Evolutionary conservation across 2,113 vertebrate species (phyloP).

Genomic region (Origma solitaria): DNA sequence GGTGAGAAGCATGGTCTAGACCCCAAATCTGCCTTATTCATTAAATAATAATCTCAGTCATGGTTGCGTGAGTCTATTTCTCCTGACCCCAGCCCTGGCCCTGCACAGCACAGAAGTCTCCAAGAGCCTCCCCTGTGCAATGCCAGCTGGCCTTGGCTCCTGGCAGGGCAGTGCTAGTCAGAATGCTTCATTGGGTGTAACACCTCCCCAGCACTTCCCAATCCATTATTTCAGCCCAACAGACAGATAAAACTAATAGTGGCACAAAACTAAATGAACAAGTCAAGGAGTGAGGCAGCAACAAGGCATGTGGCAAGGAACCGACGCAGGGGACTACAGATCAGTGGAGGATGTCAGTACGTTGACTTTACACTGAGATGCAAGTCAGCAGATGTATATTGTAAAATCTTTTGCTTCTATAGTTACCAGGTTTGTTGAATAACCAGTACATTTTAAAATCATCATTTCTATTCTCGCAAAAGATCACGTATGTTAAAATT

Average conservation of each 20-base stretch:
- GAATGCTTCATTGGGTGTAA: rapidly evolving
- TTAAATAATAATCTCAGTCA: not conserved
- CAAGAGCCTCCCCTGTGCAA: not conserved
- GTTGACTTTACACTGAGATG: not conserved
- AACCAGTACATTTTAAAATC: not conserved
- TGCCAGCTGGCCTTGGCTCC: not conserved
- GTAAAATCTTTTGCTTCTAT: not conserved
- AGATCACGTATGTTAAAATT: not conserved
- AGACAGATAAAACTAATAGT: not conserved
- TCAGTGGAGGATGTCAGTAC: not conserved
- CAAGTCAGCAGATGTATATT: not conserved
- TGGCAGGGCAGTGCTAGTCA: not conserved
- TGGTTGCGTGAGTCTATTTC: not conserved
- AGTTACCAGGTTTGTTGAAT: not conserved
- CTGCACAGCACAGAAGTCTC: not conserved
- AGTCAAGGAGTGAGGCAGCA: not conserved
- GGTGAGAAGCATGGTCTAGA: not conserved
- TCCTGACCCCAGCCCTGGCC: not conserved
- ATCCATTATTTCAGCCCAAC: not conserved
- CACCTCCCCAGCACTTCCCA: not conserved
- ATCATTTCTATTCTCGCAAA: not conserved
- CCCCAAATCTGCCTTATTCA: not conserved
- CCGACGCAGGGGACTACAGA: rapidly evolving
- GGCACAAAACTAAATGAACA: not conserved
- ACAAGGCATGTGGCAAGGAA: not conserved